A percentile compares a stretch with the other conserved stretches of the same genome.
Evolutionary conservation across 1,140 invertebrate genomes (phyloP).

Genomic region (Scaptomyza hsui): DNA sequence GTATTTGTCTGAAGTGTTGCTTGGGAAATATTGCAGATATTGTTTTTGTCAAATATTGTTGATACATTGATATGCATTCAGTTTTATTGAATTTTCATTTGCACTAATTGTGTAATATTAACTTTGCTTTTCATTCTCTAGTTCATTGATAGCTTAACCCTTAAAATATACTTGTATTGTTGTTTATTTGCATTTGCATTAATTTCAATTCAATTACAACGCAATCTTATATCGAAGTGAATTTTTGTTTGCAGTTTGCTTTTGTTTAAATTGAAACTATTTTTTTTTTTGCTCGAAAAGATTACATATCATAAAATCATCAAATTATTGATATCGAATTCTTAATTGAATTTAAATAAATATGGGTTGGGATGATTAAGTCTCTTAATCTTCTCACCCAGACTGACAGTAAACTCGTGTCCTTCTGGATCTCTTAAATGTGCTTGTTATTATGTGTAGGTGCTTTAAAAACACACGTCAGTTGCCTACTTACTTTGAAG

Average conservation of each 20-base stretch:
- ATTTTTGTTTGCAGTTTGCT: background rate
- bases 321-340: too few species aligned
- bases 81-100: constrained; percentile 12
- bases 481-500: constrained; percentile 4
- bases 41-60: constrained; percentile 7
- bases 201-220: background rate
- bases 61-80: background rate
- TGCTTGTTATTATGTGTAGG: background rate
- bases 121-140: background rate
- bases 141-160: background rate
- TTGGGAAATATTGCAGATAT: constrained; percentile 1
- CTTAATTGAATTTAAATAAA: too few species aligned
- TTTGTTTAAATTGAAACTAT: background rate
- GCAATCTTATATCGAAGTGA: background rate
- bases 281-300: background rate
- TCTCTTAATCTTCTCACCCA: too few species aligned
- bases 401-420: too few species aligned
- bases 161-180: background rate
- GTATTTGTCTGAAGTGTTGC: constrained; percentile 4
- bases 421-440: too few species aligned
- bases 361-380: too few species aligned
- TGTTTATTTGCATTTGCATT: background rate
- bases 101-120: constrained; percentile 10
- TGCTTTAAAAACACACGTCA: background rate
- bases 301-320: too few species aligned